Evolutionary conservation across 2,797 vertebrate genomes (phyloP).

Genomic region (Calcarius lapponicus): DNA sequence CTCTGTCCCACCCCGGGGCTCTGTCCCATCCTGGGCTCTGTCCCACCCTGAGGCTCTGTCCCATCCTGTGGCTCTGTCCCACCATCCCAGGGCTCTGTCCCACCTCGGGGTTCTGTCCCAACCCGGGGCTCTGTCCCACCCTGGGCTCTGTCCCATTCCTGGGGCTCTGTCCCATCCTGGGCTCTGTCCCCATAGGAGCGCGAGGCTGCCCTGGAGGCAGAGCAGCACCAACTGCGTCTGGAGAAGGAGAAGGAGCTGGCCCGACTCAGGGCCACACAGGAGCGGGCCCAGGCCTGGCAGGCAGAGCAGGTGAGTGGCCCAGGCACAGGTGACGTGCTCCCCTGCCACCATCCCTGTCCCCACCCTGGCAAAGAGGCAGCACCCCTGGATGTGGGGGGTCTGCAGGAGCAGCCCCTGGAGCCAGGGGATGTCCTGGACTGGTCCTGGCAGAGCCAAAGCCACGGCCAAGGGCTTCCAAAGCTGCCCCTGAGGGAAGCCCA

Average conservation of each 20-base stretch:
- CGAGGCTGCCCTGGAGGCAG: slow-evolving; percentile 84
- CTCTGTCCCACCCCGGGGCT: neutral
- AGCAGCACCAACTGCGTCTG: slow-evolving; percentile 80
- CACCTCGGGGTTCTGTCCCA: neutral
- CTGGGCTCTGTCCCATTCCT: slow-evolving; percentile 29
- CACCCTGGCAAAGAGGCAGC: neutral
- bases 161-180: neutral
- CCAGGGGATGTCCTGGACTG: neutral
- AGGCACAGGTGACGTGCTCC: neutral
- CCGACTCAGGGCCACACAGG: slow-evolving; percentile 83
- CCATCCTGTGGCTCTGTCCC: neutral
- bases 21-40: neutral
- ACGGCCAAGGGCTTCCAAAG: neutral
- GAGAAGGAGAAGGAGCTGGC: slow-evolving; percentile 88
- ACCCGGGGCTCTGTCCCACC: neutral
- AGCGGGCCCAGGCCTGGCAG: slow-evolving; percentile 71
- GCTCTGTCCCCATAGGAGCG: slow-evolving; percentile 71
- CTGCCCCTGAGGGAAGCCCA: neutral
- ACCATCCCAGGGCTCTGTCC: neutral
- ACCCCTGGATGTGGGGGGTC: neutral
- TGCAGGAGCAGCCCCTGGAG: neutral
- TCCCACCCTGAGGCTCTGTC: neutral
- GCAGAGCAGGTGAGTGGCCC: slow-evolving; percentile 81
- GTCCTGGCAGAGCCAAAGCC: neutral
- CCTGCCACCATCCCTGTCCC: neutral